A percentile compares a stretch with the other conserved stretches of the same genome.
Evolutionary conservation across 2,113 vertebrate species (phyloP).

Genomic region (Prionailurus bengalensis): DNA sequence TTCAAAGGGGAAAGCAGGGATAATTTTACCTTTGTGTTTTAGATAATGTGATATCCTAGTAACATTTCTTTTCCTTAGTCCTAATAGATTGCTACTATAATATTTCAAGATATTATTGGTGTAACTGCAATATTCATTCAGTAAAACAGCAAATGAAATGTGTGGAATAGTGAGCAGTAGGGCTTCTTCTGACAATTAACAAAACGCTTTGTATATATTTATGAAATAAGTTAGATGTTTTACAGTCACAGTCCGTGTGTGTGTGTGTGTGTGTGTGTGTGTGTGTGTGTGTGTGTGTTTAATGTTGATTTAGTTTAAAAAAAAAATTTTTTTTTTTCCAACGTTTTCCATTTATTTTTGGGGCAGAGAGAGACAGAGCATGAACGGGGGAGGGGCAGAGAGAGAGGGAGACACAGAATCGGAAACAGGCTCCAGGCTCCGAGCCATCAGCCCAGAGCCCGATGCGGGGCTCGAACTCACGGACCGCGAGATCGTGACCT

Average conservation of each 20-base stretch:
- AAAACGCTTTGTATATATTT: not conserved
- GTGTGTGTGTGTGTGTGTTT: no score
- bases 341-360: no score
- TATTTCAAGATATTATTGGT: constrained; percentile 2
- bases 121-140: not conserved
- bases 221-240: not conserved
- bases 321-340: no score
- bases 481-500: no score
- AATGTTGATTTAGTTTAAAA: no score
- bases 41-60: not conserved
- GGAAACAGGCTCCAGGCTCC: no score
- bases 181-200: constrained; percentile 13
- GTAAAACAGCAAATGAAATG: not conserved
- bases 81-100: not conserved
- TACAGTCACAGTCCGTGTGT: not conserved
- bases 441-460: no score
- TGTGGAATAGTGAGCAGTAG: not conserved
- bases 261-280: no score
- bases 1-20: not conserved
- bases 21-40: constrained; percentile 47
- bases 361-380: no score
- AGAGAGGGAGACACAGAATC: no score
- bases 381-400: no score
- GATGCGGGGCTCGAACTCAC: no score
- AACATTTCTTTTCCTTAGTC: not conserved